phyloP scores from a whole-genome alignment of 2,113 vertebrate species.

The Baryphthengus martii region DNA sequence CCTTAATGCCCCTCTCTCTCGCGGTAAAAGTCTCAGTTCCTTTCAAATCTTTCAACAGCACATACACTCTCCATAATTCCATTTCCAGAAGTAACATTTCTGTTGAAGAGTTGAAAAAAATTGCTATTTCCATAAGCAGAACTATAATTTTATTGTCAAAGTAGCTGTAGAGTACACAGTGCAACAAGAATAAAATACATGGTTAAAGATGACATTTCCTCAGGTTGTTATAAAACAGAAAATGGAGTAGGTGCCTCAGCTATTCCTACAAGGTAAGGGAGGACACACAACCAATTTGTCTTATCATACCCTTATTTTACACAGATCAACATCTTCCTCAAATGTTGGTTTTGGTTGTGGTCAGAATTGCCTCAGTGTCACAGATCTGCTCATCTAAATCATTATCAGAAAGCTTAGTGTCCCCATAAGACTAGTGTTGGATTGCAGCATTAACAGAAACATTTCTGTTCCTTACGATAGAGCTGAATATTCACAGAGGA shows the following conservation, averaged over 20 bases:
- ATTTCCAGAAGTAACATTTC: constrained; percentile 8
- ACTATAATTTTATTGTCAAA: constrained; percentile 38
- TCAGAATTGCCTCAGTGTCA: not conserved
- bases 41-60: not conserved
- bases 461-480: not conserved
- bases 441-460: not conserved
- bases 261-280: not conserved
- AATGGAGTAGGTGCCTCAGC: not conserved
- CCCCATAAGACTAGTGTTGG: not conserved
- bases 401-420: not conserved
- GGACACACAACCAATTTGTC: not conserved
- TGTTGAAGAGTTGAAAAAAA: not conserved
- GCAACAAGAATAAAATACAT: constrained; percentile 16
- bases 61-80: not conserved
- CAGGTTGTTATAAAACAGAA: not conserved
- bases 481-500: not conserved
- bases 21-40: not conserved
- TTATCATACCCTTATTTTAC: not conserved
- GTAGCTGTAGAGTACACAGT: not conserved
- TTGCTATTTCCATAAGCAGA: not conserved
- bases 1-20: not conserved
- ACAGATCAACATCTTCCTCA: not conserved
- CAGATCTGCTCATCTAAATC: not conserved
- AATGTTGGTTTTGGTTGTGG: not conserved
- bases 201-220: constrained; percentile 3